These are phyloP conservation scores for Palloptera scutellata DNA, from an alignment of 2,888 invertebrate genomes.

Conservation along the genomic window DNA sequence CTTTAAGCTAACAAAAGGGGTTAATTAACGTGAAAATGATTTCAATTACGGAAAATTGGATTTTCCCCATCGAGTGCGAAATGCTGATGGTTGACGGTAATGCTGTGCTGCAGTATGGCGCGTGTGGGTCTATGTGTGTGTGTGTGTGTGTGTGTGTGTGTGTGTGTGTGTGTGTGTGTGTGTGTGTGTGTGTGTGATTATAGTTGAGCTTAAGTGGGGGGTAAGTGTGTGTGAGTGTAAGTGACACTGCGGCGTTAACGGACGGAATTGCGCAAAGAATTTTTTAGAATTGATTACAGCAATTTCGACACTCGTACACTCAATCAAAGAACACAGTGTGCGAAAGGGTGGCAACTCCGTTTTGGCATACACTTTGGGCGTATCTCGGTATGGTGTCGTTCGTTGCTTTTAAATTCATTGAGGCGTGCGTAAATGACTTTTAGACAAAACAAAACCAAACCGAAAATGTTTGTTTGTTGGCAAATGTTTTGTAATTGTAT, in stretches of 20 bases:
- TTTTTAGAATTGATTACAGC: conserved; percentile 35
- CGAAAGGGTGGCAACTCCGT: too few relatives aligned
- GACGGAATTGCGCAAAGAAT: conserved; percentile 1
- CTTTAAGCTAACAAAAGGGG: conserved; percentile 43
- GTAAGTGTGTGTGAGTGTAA: conserved; percentile 2
- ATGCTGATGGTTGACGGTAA: conserved; percentile 19
- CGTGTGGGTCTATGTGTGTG: background rate
- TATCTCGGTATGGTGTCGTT: conserved; percentile 3
- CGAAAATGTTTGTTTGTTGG: conserved; percentile 10
- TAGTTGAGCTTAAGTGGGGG: conserved; percentile 1
- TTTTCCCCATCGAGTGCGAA: conserved; percentile 37
- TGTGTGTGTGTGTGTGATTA: background rate
- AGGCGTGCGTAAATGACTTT: conserved; percentile 30
- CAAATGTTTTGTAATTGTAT: conserved; percentile 6
- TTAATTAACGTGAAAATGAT: conserved; percentile 50
- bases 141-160: conserved; percentile 1
- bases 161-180: conserved; percentile 1
- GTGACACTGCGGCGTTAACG: background rate
- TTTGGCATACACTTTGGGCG: background rate
- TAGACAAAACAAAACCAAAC: background rate
- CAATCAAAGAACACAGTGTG: background rate
- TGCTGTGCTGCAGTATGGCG: too few relatives aligned
- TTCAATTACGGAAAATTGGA: conserved; percentile 49
- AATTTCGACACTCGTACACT: conserved; percentile 29
- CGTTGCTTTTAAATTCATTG: conserved; percentile 16